Evolutionary conservation across 2,113 vertebrate species (phyloP).

Genomic region (Phalacrocorax aristotelis): DNA sequence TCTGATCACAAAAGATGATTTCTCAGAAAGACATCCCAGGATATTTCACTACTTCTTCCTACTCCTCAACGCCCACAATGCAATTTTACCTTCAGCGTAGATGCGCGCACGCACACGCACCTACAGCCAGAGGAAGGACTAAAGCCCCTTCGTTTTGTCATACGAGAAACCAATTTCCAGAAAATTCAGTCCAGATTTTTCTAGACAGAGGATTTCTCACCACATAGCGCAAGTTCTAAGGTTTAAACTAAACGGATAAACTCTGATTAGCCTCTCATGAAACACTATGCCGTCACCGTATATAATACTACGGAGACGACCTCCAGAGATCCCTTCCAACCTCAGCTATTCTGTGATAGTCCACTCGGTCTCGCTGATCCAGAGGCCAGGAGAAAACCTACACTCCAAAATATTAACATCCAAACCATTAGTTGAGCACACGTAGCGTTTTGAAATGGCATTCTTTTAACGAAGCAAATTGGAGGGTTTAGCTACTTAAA

Average conservation of each 20-base stretch:
- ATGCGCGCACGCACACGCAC: fast-evolving
- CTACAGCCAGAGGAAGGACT: not conserved
- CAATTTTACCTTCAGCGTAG: fast-evolving
- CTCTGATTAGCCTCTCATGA: not conserved
- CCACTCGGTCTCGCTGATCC: not conserved
- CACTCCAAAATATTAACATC: not conserved
- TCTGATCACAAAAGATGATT: not conserved
- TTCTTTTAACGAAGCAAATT: not conserved
- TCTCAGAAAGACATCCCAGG: not conserved
- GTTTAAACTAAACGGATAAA: not conserved
- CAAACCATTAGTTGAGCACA: not conserved
- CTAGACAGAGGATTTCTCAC: not conserved
- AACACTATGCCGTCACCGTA: not conserved
- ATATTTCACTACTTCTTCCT: not conserved
- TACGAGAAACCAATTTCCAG: not conserved
- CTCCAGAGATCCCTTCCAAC: not conserved
- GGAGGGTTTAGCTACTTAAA: not conserved
- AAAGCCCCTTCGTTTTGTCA: not conserved
- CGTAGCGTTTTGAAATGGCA: fast-evolving
- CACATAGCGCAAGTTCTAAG: not conserved
- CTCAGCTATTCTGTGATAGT: not conserved
- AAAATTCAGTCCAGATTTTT: not conserved
- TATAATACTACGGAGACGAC: fast-evolving
- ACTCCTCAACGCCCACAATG: not conserved
- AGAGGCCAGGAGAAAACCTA: not conserved